phyloP scores from a whole-genome alignment of 1,140 invertebrate species.

The Drosophila albomicans region DNA sequence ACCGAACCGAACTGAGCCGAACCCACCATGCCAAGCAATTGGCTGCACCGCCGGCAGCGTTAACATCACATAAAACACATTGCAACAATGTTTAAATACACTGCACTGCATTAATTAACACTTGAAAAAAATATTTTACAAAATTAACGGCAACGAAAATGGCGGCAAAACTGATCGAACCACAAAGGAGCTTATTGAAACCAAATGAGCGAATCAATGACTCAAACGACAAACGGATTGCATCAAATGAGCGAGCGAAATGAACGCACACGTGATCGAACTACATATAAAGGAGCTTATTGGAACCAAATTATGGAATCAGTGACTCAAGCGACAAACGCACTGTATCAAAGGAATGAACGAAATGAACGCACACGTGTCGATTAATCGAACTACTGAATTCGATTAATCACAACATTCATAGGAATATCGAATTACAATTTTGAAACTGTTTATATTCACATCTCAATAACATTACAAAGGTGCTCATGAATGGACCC shows the following conservation, averaged over 20 bases:
- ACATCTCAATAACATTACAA: neutral
- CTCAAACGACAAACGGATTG: neutral
- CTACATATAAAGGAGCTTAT: neutral
- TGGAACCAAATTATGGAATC: neutral
- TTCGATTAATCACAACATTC: neutral
- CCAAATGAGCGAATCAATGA: neutral
- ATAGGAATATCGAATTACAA: neutral
- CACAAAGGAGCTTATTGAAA: neutral
- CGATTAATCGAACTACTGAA: neutral
- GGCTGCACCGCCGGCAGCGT: slow-evolving; percentile 47
- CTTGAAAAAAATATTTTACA: neutral
- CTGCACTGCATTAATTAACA: neutral
- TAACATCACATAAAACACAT: slow-evolving; percentile 1
- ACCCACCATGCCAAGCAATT: slow-evolving; percentile 43
- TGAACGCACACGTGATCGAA: neutral
- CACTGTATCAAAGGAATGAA: neutral
- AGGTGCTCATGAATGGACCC: neutral
- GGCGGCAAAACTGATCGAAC: neutral
- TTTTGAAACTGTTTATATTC: neutral
- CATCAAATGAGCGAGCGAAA: neutral
- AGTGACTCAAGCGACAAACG: neutral
- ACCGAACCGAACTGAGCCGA: slow-evolving; percentile 17
- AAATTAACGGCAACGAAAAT: neutral
- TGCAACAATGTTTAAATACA: neutral
- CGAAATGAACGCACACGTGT: neutral